Base-by-base conservation (phyloP, 2,797 vertebrate genomes). In the Gobio occitaniae region DNA sequence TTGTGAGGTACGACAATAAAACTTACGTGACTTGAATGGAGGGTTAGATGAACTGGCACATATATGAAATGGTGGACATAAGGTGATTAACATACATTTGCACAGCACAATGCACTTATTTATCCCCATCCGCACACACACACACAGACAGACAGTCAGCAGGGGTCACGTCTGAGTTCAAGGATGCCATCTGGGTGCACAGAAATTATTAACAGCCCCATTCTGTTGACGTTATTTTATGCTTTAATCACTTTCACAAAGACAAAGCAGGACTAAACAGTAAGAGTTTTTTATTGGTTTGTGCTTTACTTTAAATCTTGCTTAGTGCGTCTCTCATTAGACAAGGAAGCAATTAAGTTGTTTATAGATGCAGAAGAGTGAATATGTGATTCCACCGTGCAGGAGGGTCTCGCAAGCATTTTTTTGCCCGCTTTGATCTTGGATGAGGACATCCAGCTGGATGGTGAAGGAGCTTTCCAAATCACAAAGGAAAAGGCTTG, bases 401-500 rank as follows among this genome's bases (percentile, higher is more conserved):
- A 83, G 88, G 89, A 90, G 78, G 82, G 84, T 86, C 69, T 88
- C 69, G 66, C 88, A 50, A 88, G 88, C 86, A 84, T 56, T 48
- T 87, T 86, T 85, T 54, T 84, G 84, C 85, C 86, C 2, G 52
- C 85, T 90, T 85, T 91, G 90, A 93, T 92, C 84, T 90, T 59
- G 87, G 89, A 91, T 91, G 90, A 92, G 90, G 75, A 90, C 83
- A 82, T 88, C 90, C 93, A 93, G 92, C 93, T 92, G 90, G 92
- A 90, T 77, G 36, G 47, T 44, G 3, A 68, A 84, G 41, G 71
- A 56, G 59, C 4, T 29, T 47, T 86, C 84, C 81, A 86, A 78
- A 68, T 68, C 41, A 78, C 65, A 77, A 68, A 68, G 19, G 41
- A 82, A 79, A 59, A 12, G 50, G 29, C 66, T 19, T n/a, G 21